Conservation (phyloP, 2,797 vertebrate genomes). For the Chelidonichthys spinosus region DNA sequence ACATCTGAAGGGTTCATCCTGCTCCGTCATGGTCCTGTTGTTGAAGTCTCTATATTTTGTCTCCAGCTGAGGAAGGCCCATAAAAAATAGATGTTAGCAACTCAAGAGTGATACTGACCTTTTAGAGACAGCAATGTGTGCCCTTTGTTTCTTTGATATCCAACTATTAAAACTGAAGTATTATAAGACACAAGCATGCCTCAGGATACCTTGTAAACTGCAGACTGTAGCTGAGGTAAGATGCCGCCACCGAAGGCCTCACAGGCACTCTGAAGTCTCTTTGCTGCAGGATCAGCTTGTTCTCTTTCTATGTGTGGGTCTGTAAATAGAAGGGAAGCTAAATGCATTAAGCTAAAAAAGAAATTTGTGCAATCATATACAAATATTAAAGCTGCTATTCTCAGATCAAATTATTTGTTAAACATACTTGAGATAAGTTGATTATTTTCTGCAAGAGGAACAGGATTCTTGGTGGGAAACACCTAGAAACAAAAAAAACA, state of each 20-base stretch:
- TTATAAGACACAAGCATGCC: neutral
- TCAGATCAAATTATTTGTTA: constrained; percentile 3
- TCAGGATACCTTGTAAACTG: constrained; percentile 82
- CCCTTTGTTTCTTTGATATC: neutral
- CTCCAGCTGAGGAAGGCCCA: constrained; percentile 86
- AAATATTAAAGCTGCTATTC: neutral
- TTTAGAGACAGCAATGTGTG: neutral
- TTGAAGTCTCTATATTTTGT: constrained; percentile 88
- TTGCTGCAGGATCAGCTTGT: constrained; percentile 81
- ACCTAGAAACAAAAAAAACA: constrained; percentile 71
- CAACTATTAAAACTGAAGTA: neutral
- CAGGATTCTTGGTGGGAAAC: constrained; percentile 82
- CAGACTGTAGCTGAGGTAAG: constrained; percentile 89
- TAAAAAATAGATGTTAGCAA: neutral
- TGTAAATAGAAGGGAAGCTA: constrained; percentile 51
- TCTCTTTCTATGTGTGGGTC: constrained; percentile 87
- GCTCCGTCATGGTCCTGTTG: constrained; percentile 76
- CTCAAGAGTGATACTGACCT: neutral
- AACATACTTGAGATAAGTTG: constrained; percentile 71
- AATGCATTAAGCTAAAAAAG: neutral
- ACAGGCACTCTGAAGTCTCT: constrained; percentile 81
- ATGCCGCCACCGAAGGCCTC: constrained; percentile 87
- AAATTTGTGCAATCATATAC: neutral
- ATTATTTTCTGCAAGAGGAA: constrained; percentile 73
- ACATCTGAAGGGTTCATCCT: constrained; percentile 88